Conservation (phyloP, 1,140 invertebrate species). For the Gonatopus flavifemur region DNA sequence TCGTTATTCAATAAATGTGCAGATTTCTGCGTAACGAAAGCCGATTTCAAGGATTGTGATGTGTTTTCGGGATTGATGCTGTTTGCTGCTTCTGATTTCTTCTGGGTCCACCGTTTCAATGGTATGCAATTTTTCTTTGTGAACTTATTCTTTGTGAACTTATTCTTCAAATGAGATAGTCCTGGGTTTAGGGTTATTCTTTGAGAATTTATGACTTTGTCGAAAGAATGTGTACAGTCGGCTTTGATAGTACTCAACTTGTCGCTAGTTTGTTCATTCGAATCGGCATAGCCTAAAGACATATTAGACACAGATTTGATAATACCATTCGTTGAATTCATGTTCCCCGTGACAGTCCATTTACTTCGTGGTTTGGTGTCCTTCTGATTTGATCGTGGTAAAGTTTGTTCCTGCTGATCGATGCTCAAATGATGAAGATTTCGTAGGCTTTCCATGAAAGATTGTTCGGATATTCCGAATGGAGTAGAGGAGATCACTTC, state of each 20-base stretch:
- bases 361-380: conserved; percentile 46
- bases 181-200: conserved; percentile 40
- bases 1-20: too few species aligned
- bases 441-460: conserved; percentile 6
- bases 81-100: too few species aligned
- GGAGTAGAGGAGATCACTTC: too few species aligned
- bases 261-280: background rate
- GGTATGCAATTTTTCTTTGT: too few species aligned
- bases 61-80: too few species aligned
- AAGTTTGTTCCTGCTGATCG: conserved; percentile 18
- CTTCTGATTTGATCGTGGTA: conserved; percentile 20
- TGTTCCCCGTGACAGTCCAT: conserved; percentile 48
- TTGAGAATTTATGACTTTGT: conserved; percentile 12
- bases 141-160: conserved; percentile 30
- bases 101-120: too few species aligned
- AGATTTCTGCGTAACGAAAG: too few species aligned
- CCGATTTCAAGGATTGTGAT: too few species aligned
- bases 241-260: conserved; percentile 20
- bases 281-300: conserved; percentile 11
- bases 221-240: conserved; percentile 1
- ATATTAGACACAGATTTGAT: conserved; percentile 25
- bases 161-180: conserved; percentile 39
- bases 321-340: conserved; percentile 17
- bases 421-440: conserved; percentile 27
- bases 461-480: too few species aligned